Evolutionary conservation across 2,113 vertebrate species (phyloP).

Genomic region (Myotis lucifugus): DNA sequence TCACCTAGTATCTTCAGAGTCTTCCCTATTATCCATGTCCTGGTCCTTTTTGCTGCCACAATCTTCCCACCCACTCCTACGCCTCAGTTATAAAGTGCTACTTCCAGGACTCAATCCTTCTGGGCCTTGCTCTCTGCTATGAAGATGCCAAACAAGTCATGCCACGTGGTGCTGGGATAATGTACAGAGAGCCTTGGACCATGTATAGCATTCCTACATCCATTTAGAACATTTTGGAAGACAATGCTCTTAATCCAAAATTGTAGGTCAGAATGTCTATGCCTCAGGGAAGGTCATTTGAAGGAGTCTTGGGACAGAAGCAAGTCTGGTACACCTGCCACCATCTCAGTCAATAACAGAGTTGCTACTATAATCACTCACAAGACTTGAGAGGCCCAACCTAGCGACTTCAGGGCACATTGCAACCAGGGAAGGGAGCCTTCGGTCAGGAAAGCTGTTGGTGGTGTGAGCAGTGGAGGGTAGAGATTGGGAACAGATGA

Average conservation of each 20-base stretch:
- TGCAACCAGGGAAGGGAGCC: not conserved
- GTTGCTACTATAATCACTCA: not conserved
- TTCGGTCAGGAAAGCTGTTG: not conserved
- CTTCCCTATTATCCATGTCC: not conserved
- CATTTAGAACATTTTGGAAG: not conserved
- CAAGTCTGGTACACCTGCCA: not conserved
- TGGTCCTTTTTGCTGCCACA: not conserved
- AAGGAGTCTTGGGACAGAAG: not conserved
- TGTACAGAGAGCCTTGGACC: rapidly evolving
- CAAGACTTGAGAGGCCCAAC: rapidly evolving
- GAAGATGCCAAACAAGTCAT: not conserved
- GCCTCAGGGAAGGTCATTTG: not conserved
- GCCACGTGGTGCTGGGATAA: too few species aligned
- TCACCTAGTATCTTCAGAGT: not conserved
- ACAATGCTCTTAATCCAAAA: not conserved
- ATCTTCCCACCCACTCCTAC: not conserved
- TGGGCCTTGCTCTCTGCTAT: not conserved
- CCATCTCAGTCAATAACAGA: not conserved
- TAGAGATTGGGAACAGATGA: not conserved
- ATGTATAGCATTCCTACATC: not conserved
- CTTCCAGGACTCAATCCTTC: not conserved
- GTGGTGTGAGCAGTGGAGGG: not conserved
- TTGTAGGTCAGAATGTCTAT: not conserved
- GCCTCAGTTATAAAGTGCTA: not conserved
- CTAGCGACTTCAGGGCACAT: too few species aligned